These are phyloP conservation scores for Pseudanteris insignis DNA, from an alignment of 2,888 invertebrate genomes.

Conservation along the genomic window DNA sequence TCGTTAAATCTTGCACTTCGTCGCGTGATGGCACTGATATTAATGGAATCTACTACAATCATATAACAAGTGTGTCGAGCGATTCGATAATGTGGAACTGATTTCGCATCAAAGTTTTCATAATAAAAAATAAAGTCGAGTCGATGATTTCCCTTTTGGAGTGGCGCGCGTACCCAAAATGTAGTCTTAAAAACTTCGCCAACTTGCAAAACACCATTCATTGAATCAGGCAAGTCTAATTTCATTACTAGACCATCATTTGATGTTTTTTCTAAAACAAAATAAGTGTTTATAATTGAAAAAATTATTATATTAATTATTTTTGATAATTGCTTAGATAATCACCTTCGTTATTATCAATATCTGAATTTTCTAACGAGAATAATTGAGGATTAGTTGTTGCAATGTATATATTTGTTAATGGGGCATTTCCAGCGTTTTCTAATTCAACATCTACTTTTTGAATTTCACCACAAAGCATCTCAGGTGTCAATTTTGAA, in stretches of 20 bases:
- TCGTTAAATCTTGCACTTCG: slow-evolving; percentile 67
- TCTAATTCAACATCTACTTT: slow-evolving; percentile 74
- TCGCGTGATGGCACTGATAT: slow-evolving; percentile 69
- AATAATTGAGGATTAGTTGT: slow-evolving; percentile 77
- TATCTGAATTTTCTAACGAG: slow-evolving; percentile 65
- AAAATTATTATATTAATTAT: too few species aligned
- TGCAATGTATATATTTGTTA: slow-evolving; percentile 73
- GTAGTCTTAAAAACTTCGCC: slow-evolving; percentile 68
- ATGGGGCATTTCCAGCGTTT: slow-evolving; percentile 75
- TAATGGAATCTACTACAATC: slow-evolving; percentile 72
- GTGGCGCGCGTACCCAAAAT: slow-evolving; percentile 78
- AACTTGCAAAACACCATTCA: slow-evolving; percentile 68
- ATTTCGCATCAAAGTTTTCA: slow-evolving; percentile 68
- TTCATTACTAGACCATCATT: slow-evolving; percentile 66
- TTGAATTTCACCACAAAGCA: slow-evolving; percentile 80
- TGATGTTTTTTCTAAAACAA: too few species aligned
- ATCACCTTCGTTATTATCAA: too few species aligned
- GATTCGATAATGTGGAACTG: slow-evolving; percentile 69
- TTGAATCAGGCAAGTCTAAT: slow-evolving; percentile 61
- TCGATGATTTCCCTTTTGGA: slow-evolving; percentile 71
- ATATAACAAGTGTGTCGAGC: slow-evolving; percentile 75
- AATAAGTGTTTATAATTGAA: too few species aligned
- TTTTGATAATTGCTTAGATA: too few species aligned
- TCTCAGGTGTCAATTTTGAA: slow-evolving; percentile 73
- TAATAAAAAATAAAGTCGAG: slow-evolving; percentile 80